Base-by-base conservation (phyloP, 1,140 invertebrate species). In the Ceratina japonica region DNA sequence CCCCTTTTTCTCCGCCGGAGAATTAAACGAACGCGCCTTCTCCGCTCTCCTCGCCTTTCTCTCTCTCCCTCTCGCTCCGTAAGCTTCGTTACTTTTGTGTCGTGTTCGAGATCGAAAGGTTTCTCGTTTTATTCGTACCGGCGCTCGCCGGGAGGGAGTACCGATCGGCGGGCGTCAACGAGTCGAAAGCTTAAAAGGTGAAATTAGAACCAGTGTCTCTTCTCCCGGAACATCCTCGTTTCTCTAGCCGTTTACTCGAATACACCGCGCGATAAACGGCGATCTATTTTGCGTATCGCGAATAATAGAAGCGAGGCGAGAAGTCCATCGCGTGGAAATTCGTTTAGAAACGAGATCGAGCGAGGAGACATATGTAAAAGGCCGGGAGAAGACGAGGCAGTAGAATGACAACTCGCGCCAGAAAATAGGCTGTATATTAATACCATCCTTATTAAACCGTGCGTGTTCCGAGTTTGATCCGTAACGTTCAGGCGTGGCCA, bases 141-240 rank as follows among this genome's bases (percentile, higher is more conserved):
- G 73, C 52, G 54, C 13, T 24, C 64, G 61, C 66, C 80, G 82
- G 81, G 82, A 85, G 81, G n/a, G n/a, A n/a, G n/a, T n/a, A 31
- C 27, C 82, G 66, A 83, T 87, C 84, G 80, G 37, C 72, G 71
- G 65, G 79, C 85, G 66, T 81, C 75, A 79, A 75, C 75, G 66
- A 58, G 76, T 81, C 79, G 81, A 83, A 82, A 72, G 76, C 79
- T 79, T 76, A 84, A 80, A 73, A 74, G 79, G 58, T 61, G 63
- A 69, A 75, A 75, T 65, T 75, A 54, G 44, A 63, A 52, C 7
- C 71, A 22, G 4, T 31, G 27, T 4, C 27, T 31, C 27, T 4
- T 4, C 27, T 31, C 27, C 27, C 27, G 27, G 4, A 31, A 4
- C 27, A 31, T 31, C 4, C 27, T 31, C 4, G 27, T 31, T 31